phyloP scores from a whole-genome alignment of 2,888 invertebrate species.

The Erebia aethiops region DNA sequence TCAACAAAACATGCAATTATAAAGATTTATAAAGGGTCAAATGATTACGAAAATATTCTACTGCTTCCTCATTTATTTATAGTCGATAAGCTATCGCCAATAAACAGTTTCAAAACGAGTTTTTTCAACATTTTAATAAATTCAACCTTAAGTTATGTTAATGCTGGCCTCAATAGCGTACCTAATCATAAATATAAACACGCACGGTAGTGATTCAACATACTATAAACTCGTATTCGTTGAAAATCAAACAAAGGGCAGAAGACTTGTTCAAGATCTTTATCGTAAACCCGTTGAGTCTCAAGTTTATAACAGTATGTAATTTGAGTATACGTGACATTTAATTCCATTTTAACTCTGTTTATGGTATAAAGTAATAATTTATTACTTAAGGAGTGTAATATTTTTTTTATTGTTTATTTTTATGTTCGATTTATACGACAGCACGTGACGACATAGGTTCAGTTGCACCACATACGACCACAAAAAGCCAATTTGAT shows the following conservation, averaged over 20 bases:
- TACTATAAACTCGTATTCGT: constrained; percentile 7
- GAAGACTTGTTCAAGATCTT: constrained; percentile 17
- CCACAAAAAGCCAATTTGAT: no score
- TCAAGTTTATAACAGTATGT: constrained; percentile 15
- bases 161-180: constrained; percentile 40
- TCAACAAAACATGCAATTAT: background rate
- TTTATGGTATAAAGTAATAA: constrained; percentile 7
- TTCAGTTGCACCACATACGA: no score
- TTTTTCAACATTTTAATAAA: constrained; percentile 3
- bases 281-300: constrained; percentile 12
- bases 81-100: background rate
- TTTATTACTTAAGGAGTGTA: constrained; percentile 3
- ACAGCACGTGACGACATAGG: constrained; percentile 3
- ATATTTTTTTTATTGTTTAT: background rate
- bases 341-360: background rate
- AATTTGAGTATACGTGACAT: constrained; percentile 12
- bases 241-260: constrained; percentile 21
- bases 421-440: background rate
- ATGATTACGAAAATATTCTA: background rate
- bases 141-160: constrained; percentile 40
- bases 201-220: constrained; percentile 19
- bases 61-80: constrained; percentile 12
- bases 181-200: constrained; percentile 35
- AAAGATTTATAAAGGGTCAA: constrained; percentile 7
- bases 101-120: constrained; percentile 12